These are phyloP conservation scores for Grammomys dolichurus DNA, from an alignment of 2,113 vertebrate genomes.

Conservation along the genomic window DNA sequence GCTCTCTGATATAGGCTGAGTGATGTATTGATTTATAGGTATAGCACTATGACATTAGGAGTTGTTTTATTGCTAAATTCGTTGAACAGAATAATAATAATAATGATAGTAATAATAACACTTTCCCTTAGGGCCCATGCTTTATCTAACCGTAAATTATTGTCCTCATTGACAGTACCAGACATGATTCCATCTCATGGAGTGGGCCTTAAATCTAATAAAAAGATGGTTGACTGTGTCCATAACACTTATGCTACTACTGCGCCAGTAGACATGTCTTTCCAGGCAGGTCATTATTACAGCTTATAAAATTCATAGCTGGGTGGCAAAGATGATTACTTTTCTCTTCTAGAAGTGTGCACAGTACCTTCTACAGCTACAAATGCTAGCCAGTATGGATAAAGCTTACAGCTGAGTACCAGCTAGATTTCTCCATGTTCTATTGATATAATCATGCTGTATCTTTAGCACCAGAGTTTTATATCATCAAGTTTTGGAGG, in stretches of 20 bases:
- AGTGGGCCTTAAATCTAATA: background rate
- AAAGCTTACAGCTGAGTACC: background rate
- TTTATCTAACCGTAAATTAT: background rate
- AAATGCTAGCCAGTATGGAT: background rate
- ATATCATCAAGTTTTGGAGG: background rate
- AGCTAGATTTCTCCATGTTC: background rate
- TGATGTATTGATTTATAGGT: background rate
- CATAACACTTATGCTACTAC: background rate
- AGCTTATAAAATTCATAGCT: background rate
- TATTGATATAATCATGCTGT: background rate
- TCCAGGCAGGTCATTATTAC: background rate
- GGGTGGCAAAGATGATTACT: background rate
- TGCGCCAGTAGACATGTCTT: background rate
- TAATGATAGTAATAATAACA: background rate
- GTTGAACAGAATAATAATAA: background rate
- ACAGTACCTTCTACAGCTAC: background rate
- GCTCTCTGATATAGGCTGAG: background rate
- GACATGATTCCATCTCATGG: background rate
- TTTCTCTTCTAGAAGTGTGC: background rate
- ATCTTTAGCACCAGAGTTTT: background rate
- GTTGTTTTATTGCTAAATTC: background rate
- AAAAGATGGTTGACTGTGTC: background rate
- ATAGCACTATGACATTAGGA: background rate
- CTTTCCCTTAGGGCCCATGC: background rate
- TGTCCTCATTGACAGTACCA: background rate